phyloP scores from a whole-genome alignment of 2,888 invertebrate genomes.

The Lumbricus terrestris region DNA sequence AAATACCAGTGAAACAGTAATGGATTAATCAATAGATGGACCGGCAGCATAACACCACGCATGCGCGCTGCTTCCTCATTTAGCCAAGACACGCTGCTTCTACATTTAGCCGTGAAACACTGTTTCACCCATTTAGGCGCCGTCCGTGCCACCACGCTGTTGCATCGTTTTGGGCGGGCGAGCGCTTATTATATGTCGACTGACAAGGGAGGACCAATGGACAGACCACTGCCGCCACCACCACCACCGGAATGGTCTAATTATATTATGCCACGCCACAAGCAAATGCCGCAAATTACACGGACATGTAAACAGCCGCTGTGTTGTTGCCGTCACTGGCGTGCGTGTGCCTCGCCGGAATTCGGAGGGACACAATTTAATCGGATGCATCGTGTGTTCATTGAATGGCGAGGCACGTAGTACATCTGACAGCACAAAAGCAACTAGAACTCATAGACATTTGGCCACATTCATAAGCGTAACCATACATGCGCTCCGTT shows the following conservation, averaged over 20 bases:
- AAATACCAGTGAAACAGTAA: background rate
- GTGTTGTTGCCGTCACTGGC: background rate
- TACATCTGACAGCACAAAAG: background rate
- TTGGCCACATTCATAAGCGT: background rate
- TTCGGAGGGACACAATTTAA: background rate
- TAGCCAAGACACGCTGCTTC: background rate
- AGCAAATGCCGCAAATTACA: slow-evolving; percentile 3
- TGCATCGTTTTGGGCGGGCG: background rate
- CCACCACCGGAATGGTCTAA: background rate
- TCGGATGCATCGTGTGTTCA: background rate
- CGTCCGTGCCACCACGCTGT: background rate
- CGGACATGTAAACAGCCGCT: background rate
- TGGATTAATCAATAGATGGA: background rate
- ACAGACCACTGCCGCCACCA: background rate
- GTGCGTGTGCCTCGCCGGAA: background rate
- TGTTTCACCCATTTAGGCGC: background rate
- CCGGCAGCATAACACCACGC: background rate
- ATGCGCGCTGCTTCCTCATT: background rate
- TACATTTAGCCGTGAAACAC: background rate
- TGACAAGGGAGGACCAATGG: background rate
- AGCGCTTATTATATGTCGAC: background rate
- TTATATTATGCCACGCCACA: background rate
- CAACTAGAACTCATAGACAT: background rate
- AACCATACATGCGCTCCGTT: background rate
- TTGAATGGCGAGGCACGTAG: background rate